A percentile compares a stretch with the other conserved stretches of the same genome.
phyloP scores from a whole-genome alignment of 2,797 vertebrate species.

The Sebastes wilsoni region DNA sequence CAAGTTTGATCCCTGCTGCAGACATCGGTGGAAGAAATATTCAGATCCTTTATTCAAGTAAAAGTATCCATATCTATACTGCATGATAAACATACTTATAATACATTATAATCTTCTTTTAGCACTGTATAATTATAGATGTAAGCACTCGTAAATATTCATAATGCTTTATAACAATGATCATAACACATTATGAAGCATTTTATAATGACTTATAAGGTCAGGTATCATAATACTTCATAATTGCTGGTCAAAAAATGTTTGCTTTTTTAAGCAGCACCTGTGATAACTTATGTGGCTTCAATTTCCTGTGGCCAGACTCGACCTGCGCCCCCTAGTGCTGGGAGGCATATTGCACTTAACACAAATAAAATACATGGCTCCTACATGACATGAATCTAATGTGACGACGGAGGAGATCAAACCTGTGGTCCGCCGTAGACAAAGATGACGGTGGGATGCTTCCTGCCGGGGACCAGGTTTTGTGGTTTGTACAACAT shows the following conservation, averaged over 20 bases:
- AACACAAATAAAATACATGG: too few relatives aligned
- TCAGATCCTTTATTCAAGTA: not conserved
- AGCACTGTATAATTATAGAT: not conserved
- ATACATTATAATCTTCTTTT: not conserved
- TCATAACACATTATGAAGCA: too few relatives aligned
- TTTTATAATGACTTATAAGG: too few relatives aligned
- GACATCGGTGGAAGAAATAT: not conserved
- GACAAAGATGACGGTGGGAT: slow-evolving; percentile 94
- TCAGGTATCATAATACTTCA: too few relatives aligned
- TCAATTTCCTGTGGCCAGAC: too few relatives aligned
- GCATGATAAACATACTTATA: not conserved
- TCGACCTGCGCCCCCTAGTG: too few relatives aligned
- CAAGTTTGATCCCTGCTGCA: not conserved
- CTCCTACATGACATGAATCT: not conserved
- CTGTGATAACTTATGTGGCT: too few relatives aligned
- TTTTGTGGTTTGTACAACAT: slow-evolving; percentile 95
- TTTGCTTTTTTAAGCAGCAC: too few relatives aligned
- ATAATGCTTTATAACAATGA: too few relatives aligned
- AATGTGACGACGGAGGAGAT: not conserved
- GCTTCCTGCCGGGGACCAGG: slow-evolving; percentile 89
- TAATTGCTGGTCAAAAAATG: too few relatives aligned
- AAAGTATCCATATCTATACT: not conserved
- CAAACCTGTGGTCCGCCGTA: slow-evolving; percentile 95
- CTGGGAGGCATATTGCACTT: too few relatives aligned
- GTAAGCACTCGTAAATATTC: too few relatives aligned